Base-by-base conservation (phyloP, 2,888 invertebrate genomes). In the Plusia festucae region DNA sequence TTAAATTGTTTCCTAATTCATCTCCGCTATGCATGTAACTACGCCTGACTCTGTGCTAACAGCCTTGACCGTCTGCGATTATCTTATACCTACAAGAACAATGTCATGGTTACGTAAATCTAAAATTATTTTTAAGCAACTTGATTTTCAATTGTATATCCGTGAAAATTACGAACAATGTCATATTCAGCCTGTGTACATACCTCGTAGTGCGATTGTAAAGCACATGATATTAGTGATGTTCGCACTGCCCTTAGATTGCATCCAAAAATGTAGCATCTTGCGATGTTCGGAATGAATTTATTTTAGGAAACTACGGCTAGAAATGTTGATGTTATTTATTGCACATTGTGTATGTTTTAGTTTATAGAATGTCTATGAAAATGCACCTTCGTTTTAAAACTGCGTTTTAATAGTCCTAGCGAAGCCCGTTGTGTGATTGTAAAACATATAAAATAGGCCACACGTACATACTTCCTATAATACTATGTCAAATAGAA, bases 141-240 rank as follows among this genome's bases (percentile, higher is more conserved):
- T 49, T 18, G 20, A 4, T 34, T 46, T 46, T 44, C 13, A 44
- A 24, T 56, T 49, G 54, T 30, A 18, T 49, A 16, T 15, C 66
- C 46, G 34, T 46, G 44, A 44, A n/a, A 49, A 49, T 24, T 57
- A 53, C 49, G 52, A 34, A 64, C 74, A 79, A 84, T 63, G 82
- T 84, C 80, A 82, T 84, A 81, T 85, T 83, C 81, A 79, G 81
- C 69, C 79, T 74, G 57, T 65, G 76, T 73, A 63, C 62, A 67
- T 73, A 75, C 64, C 76, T 79, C 70, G 82, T 85, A 83, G 82
- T 81, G 85, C 88, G 84, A 84, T 80, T 85, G 83, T 81, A 56
- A 79, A 79, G 87, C 89, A 88, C 88, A 73, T 61, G 65, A 72
- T 86, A 85, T 85, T 88, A 84, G 84, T 82, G 84, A 85, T 88